These are phyloP conservation scores for Lemur catta DNA, from an alignment of 2,797 vertebrate genomes.

Conservation along the genomic window DNA sequence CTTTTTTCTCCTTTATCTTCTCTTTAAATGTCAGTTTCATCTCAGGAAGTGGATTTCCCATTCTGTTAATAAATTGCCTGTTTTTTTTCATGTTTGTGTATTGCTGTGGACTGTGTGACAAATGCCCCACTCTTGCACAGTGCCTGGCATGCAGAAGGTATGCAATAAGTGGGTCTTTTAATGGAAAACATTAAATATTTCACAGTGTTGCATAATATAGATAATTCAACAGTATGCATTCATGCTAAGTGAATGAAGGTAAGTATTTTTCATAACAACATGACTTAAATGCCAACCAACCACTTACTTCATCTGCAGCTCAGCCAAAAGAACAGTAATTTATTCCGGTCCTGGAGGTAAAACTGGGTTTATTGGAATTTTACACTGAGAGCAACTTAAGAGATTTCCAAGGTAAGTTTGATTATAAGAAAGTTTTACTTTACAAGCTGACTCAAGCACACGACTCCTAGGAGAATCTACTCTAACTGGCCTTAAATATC, in stretches of 20 bases:
- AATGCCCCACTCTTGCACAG: not conserved
- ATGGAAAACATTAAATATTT: not conserved
- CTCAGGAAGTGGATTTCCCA: not conserved
- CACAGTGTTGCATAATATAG: not conserved
- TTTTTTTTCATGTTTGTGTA: not conserved
- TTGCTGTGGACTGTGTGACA: not conserved
- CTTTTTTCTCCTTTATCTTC: not conserved
- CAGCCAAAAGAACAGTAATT: not conserved
- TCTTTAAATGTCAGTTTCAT: slow-evolving; percentile 10
- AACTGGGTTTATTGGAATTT: slow-evolving; percentile 32
- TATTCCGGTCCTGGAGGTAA: not conserved
- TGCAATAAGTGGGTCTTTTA: not conserved
- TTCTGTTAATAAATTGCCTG: not conserved
- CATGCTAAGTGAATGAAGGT: not conserved
- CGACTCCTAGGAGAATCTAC: not conserved
- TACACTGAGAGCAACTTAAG: not conserved
- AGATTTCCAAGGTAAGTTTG: slow-evolving; percentile 22
- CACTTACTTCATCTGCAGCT: not conserved
- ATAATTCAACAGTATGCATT: not conserved
- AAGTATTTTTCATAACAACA: not conserved
- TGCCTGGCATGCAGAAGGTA: not conserved
- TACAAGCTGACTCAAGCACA: not conserved
- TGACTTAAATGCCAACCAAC: not conserved
- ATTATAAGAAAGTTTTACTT: not conserved
- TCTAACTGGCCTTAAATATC: slow-evolving; percentile 47